These are phyloP conservation scores for Toxotes jaculatrix DNA, from an alignment of 2,113 vertebrate species.

Conservation along the genomic window DNA sequence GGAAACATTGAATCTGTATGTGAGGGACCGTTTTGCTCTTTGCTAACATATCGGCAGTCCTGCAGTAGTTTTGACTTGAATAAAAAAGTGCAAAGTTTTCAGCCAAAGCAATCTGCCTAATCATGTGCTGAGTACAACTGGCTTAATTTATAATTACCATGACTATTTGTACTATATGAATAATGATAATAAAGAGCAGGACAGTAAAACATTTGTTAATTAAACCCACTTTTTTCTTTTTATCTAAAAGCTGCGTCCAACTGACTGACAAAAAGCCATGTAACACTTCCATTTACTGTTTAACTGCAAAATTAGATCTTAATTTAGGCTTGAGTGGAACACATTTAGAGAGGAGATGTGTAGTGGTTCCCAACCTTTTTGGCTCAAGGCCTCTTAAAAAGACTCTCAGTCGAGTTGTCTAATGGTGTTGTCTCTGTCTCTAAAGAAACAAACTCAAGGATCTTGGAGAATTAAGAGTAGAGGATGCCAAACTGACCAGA, in stretches of 20 bases:
- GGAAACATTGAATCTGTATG: slow-evolving; percentile 22
- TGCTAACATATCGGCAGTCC: slow-evolving; percentile 7
- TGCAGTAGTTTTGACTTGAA: slow-evolving; percentile 10
- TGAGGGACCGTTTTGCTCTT: slow-evolving; percentile 4
- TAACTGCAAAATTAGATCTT: neutral
- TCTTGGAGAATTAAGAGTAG: too few species aligned
- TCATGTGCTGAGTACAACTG: neutral
- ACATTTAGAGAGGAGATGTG: neutral
- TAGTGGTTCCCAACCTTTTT: neutral
- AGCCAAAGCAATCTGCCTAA: neutral
- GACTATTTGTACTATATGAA: neutral
- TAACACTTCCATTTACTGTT: neutral
- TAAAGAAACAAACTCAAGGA: too few species aligned
- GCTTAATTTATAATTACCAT: neutral
- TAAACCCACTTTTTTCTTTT: neutral
- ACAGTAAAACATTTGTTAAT: neutral
- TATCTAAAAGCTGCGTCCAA: neutral
- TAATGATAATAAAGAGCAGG: neutral
- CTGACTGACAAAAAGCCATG: neutral
- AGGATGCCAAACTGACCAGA: too few species aligned
- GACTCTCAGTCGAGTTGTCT: too few species aligned
- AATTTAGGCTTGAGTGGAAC: neutral
- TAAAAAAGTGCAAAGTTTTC: neutral
- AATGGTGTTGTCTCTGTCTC: too few species aligned
- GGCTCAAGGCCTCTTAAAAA: neutral